Conservation (phyloP, 2,888 invertebrate species). For the Dinocampus coccinellae region DNA sequence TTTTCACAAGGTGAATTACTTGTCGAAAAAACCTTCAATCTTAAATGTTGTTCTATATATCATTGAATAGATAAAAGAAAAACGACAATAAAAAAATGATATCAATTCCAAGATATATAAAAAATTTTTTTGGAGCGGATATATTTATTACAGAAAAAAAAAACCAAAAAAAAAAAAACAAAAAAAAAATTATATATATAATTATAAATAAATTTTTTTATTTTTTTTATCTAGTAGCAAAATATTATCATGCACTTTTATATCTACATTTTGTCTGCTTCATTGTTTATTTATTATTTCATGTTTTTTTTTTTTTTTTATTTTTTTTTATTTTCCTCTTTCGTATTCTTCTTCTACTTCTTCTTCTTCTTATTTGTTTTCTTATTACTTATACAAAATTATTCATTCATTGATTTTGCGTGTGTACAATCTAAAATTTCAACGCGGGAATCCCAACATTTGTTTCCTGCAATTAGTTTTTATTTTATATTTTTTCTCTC, state of each 20-base stretch:
- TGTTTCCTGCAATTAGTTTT: constrained; percentile 26
- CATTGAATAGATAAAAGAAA: background rate
- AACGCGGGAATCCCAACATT: constrained; percentile 25
- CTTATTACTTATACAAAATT: background rate
- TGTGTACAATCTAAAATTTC: background rate
- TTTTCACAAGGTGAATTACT: constrained; percentile 13
- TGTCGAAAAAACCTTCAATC: background rate
- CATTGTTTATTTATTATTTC: background rate
- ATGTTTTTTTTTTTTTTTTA: background rate
- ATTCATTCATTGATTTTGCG: background rate
- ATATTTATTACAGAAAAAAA: background rate
- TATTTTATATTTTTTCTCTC: constrained; percentile 20
- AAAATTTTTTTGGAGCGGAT: background rate
- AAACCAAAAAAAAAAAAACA: no score
- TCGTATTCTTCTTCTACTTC: background rate
- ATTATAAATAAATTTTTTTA: no score
- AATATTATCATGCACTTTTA: background rate
- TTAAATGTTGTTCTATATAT: background rate
- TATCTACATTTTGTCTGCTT: background rate
- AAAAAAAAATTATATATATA: no score
- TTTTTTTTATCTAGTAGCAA: background rate
- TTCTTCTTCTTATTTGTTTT: no score
- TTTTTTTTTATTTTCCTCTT: background rate
- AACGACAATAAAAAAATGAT: background rate
- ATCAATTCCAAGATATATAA: background rate